Conservation (phyloP, 1,140 invertebrate species). For the Phymorhynchus buccinoides region DNA sequence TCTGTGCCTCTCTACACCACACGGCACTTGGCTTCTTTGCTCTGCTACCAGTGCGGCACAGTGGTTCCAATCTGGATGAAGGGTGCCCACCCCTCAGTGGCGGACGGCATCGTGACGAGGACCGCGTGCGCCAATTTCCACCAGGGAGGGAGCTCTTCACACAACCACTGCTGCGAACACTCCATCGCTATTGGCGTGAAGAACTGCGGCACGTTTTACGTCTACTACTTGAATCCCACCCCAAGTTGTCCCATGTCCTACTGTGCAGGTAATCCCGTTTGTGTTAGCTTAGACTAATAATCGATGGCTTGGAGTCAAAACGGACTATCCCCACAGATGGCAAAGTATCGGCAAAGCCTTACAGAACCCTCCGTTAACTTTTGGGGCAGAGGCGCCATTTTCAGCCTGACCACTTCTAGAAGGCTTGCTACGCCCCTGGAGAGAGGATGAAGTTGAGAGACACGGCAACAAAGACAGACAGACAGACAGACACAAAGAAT, state of each 20-base stretch:
- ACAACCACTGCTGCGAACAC: not conserved
- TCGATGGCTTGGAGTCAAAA: no score
- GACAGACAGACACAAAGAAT: no score
- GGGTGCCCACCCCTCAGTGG: slow-evolving; percentile 23
- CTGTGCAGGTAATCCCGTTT: slow-evolving; percentile 26
- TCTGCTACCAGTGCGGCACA: slow-evolving; percentile 25
- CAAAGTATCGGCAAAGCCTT: no score
- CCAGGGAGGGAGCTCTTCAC: not conserved
- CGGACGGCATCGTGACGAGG: slow-evolving; percentile 19
- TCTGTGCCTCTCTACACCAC: not conserved
- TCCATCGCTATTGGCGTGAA: slow-evolving; percentile 18
- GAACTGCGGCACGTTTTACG: slow-evolving; percentile 36
- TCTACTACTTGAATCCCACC: slow-evolving; percentile 27
- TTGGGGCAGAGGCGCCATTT: no score
- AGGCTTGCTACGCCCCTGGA: no score
- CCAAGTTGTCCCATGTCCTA: slow-evolving; percentile 19
- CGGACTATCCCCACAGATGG: no score
- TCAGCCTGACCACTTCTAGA: no score
- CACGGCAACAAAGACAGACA: no score
- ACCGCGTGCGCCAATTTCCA: slow-evolving; percentile 28
- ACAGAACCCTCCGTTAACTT: no score
- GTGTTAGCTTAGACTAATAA: no score
- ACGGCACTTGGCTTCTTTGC: not conserved
- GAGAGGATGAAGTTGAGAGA: no score
- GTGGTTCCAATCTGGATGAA: slow-evolving; percentile 35